Conservation (phyloP, 1,140 invertebrate genomes). For the Lasaia peninsularis region DNA sequence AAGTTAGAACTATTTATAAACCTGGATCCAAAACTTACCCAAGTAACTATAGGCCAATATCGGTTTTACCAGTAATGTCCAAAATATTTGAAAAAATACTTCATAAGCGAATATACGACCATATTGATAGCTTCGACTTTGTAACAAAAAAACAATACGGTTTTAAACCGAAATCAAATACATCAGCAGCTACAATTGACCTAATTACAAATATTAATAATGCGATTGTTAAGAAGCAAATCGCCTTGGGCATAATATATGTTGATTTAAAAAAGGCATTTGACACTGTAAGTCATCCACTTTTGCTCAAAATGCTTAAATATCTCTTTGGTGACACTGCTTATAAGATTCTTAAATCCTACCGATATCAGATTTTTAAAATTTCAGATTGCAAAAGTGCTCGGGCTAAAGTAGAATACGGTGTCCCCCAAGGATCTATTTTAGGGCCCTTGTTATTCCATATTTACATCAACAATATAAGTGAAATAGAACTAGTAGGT, state of each 20-base stretch:
- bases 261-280: not conserved
- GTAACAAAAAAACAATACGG: not conserved
- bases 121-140: not conserved
- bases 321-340: not conserved
- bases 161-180: not conserved
- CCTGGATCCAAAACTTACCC: constrained; percentile 21
- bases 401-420: too few relatives aligned
- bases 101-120: not conserved
- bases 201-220: not conserved
- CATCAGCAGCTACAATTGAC: not conserved
- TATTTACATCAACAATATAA: not conserved
- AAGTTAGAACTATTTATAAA: too few relatives aligned
- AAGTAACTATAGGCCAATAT: constrained; percentile 1
- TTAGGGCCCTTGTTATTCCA: too few relatives aligned
- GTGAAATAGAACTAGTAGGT: not conserved
- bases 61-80: constrained; percentile 24
- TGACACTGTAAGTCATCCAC: not conserved
- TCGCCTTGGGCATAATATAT: not conserved
- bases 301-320: not conserved
- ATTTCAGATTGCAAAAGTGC: too few relatives aligned
- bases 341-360: too few relatives aligned
- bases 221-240: not conserved
- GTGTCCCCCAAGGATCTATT: too few relatives aligned
- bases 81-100: constrained; percentile 27
- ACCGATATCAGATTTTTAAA: too few relatives aligned